Conservation (phyloP, 2,113 vertebrate genomes). For the Strix uralensis region DNA sequence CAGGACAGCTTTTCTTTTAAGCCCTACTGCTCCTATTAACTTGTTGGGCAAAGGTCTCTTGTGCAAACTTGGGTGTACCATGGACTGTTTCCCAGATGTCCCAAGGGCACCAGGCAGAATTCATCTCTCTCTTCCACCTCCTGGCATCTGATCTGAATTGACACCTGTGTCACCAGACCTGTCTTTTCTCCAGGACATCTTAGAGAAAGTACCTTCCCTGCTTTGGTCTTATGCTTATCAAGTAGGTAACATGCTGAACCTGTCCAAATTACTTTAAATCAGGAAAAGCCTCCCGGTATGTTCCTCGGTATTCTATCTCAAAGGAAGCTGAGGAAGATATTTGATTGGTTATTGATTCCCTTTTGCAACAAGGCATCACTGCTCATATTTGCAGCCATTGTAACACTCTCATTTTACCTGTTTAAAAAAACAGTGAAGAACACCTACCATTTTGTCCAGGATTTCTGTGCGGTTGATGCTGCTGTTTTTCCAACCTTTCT, state of each 20-base stretch:
- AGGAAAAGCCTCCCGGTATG: neutral
- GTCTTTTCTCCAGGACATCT: no score
- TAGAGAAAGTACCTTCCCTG: no score
- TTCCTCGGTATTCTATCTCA: neutral
- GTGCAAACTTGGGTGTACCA: no score
- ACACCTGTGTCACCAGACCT: no score
- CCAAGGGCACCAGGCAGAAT: no score
- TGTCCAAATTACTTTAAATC: neutral
- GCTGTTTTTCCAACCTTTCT: neutral
- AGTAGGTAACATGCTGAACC: neutral
- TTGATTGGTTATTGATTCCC: neutral
- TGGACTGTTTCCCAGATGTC: no score
- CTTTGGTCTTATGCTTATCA: no score
- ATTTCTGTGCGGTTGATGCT: neutral
- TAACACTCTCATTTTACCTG: neutral
- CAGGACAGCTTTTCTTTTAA: no score
- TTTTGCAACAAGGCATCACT: neutral
- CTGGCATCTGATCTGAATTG: no score
- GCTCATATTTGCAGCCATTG: neutral
- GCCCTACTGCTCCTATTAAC: no score
- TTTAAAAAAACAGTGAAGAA: neutral
- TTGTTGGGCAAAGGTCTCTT: no score
- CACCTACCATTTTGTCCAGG: neutral
- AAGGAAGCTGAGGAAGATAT: neutral
- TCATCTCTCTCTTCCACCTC: no score